Evolutionary conservation across 2,888 invertebrate genomes (phyloP).

Genomic region (Rhamnusium bicolor): DNA sequence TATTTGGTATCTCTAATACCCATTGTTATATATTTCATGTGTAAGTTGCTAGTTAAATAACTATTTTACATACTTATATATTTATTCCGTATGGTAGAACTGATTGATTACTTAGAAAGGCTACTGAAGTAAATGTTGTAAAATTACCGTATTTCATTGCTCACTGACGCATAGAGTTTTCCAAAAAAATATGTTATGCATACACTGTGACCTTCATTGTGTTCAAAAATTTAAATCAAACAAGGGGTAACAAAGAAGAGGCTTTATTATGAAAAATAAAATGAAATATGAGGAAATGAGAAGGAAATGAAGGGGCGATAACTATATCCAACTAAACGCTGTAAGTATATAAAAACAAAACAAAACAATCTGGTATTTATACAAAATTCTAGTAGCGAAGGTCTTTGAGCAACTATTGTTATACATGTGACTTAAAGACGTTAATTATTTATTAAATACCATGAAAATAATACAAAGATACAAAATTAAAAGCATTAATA

Average conservation of each 20-base stretch:
- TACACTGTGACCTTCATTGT: too few relatives aligned
- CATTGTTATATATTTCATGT: too few relatives aligned
- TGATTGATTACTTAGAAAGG: too few relatives aligned
- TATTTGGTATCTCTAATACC: too few relatives aligned
- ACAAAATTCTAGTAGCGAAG: conserved; percentile 4
- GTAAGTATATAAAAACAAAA: neutral
- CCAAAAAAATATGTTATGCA: too few relatives aligned
- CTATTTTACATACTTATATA: too few relatives aligned
- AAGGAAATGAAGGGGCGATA: neutral
- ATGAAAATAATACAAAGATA: neutral
- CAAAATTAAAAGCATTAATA: neutral
- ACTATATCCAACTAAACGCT: neutral
- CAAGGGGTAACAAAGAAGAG: conserved; percentile 7
- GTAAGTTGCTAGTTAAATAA: too few relatives aligned
- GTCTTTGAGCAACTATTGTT: conserved; percentile 22
- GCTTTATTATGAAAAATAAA: conserved; percentile 20
- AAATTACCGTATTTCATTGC: too few relatives aligned
- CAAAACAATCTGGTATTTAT: neutral
- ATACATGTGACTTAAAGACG: neutral
- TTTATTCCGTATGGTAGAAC: too few relatives aligned
- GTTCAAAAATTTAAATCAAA: neutral
- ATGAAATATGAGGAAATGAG: conserved; percentile 12
- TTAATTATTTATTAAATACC: neutral
- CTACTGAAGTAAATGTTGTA: too few relatives aligned
- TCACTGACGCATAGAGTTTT: too few relatives aligned